Evolutionary conservation across 37 sponge, comb jelly and placozoan species (phyloP), one percentile per base, ranked within the genome.

Genomic region (Ianthella basta): DNA sequence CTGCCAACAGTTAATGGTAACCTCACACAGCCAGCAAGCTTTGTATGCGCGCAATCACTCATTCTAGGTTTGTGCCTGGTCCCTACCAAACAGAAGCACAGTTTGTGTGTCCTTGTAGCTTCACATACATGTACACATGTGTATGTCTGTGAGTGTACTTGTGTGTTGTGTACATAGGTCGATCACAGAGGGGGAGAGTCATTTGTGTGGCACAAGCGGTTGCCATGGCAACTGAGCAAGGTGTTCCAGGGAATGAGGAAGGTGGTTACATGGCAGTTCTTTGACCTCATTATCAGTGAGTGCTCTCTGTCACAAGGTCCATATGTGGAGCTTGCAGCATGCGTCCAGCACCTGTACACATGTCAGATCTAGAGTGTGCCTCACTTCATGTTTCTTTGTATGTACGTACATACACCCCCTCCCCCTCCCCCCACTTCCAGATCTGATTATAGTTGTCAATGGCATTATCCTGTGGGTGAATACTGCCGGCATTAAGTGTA

Each of bases 371-470:
- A n/a, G 50, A 44, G 8, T 44, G 8, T 8, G 3, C 6, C 3
- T 8, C 50, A 44, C 3, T 44, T 44, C 50, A 44, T 44, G 50
- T 44, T 3, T 44, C 8, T 8, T 10, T 44, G 50, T 44, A 44
- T 44, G 50, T 44, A 44, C 50, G 50, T 72, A 34, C 39, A 10
- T 78, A 54, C 10, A 41, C 59, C 6, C 73, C 32, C 37, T 15
- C 56, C 56, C 80, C 10, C 55, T 54, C 80, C 56, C 80, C 15
- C 54, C n/a, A n/a, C n/a, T 44, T 81, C 16, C 79, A 92, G 92
- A 82, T 65, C 3, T 74, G 0, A 65, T 88, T 25, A 70, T 88
- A 0, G 34, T 92, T 24, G 55, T 53, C 32, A 88, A 88, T 80
- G 41, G 85, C 4, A 0, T 92, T 61, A 61, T 61, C 27, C n/a